Evolutionary conservation across 2,888 invertebrate species (phyloP).

Genomic region (Caradrina clavipalpis): DNA sequence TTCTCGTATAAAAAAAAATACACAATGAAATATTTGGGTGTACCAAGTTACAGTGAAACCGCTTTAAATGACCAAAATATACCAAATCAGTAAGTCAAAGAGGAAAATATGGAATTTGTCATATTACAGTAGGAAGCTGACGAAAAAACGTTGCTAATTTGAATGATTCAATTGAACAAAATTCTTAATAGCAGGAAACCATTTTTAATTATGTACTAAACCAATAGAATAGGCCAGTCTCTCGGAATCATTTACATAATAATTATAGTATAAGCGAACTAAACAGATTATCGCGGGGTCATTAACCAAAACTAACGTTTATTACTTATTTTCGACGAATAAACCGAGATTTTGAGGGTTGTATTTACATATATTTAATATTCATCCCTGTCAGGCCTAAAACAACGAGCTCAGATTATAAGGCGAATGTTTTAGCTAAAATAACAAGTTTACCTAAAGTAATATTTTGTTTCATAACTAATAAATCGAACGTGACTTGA

Average conservation of each 20-base stretch:
- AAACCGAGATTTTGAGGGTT: conserved; percentile 38
- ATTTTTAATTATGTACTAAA: neutral
- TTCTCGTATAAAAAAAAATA: conserved; percentile 1
- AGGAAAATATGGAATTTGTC: too few relatives aligned
- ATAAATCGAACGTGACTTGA: conserved; percentile 42
- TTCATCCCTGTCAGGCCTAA: conserved; percentile 58
- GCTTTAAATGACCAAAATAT: conserved; percentile 1
- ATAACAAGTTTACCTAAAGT: conserved; percentile 54
- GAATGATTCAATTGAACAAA: too few relatives aligned
- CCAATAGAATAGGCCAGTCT: neutral
- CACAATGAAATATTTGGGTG: neutral
- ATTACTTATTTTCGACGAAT: conserved; percentile 41
- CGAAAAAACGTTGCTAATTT: too few relatives aligned
- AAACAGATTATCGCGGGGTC: conserved; percentile 28
- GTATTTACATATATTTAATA: conserved; percentile 66
- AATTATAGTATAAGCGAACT: conserved; percentile 4
- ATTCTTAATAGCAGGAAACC: too few relatives aligned
- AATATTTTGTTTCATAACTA: conserved; percentile 47
- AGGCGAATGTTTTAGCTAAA: conserved; percentile 58
- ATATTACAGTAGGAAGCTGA: too few relatives aligned
- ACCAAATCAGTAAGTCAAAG: neutral
- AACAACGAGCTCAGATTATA: conserved; percentile 57
- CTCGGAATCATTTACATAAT: conserved; percentile 14
- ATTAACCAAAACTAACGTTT: conserved; percentile 34
- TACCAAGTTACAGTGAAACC: neutral